Base-by-base conservation (phyloP, 1,140 invertebrate genomes). In the Drosophila hydei region DNA sequence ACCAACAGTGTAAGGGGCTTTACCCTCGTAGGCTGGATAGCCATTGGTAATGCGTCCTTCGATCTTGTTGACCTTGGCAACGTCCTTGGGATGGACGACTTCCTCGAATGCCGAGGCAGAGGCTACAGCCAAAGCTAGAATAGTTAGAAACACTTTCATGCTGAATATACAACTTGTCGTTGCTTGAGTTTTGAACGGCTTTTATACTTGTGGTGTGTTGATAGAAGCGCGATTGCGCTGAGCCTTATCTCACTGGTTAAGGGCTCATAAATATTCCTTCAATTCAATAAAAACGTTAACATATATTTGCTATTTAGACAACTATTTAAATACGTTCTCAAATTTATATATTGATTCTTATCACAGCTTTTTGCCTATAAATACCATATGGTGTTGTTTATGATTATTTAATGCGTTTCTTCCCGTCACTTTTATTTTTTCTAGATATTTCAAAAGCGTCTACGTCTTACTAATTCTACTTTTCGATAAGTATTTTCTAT, bases 1-100 rank as follows among this genome's bases (percentile, higher is more conserved):
- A 0, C 90, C 52, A 18, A 92, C 92, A 63, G 93, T 93, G 69
- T 93, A 93, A 18, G 93, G 93, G 33, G 92, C 92, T 80, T 93
- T 92, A 0, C 92, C 92, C n/a, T 90, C 79, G 25, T 64, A 60
- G n/a, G 89, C 89, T 42, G 72, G 62, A 21, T 85, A 75, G 23
- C 88, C 89, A 47, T 90, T 90, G 58, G 89, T 90, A 21, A 90
- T 90, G 45, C 87, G 79, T 16, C 87, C 87, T 33, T 90, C 61
- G 43, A 89, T 75, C 38, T 68, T 54, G 9, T 6, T 4, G 11
- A 33, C 7, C 23, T 30, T 61, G 14, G 43, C 16, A 23, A 79
- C 21, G 9, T 73, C 55, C 40, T 64, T 67, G 16, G 70, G 74
- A 19, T 73, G 56, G 1, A 67, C 63, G 9, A 52, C 42, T 0